Evolutionary conservation across 2,113 vertebrate species (phyloP), one percentile per base, ranked within the genome.

Genomic region (Elephas maximus): DNA sequence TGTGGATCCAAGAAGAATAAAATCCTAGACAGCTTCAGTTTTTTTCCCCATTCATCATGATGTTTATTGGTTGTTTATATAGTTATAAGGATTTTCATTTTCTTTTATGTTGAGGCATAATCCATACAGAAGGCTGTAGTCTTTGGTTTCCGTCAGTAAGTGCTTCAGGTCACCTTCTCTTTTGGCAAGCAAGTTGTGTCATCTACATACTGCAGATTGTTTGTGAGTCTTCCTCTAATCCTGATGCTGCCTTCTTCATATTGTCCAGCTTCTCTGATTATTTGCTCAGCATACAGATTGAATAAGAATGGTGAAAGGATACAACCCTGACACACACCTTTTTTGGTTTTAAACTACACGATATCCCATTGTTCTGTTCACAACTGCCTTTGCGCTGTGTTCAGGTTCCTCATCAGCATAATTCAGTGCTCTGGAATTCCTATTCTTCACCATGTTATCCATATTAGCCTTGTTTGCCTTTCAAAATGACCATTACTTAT

Each of bases 401-500:
- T 33, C 4, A 17, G 65, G 3, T 69, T 69, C 65, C 12, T 14
- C 65, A 69, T 57, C 8, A 57, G 53, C 15, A 17, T 12, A 57
- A 57, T 69, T 69, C 11, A 69, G 11, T 69, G 65, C 8, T 15
- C 65, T 69, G 30, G 11, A 33, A 33, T 69, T 30, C 30, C 65
- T 6, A 14, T 69, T 69, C 30, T 69, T 69, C 12, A 69, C 14
- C 33, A 69, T 69, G 30, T 15, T 69, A 69, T 69, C 65, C 30
- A 33, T 69, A 33, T 33, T 33, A 69, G 8, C 48, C 51, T 93
- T 88, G 44, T 76, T 77, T 94, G 30, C 73, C 57, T 87, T 91
- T 91, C 81, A 90, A 79, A 87, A 90, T 87, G 67, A 69, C 81
- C 74, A 51, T 88, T 89, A 65, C 57, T 88, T 92, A 88, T 84